phyloP scores from a whole-genome alignment of 2,113 vertebrate species.

The Mus pahari region DNA sequence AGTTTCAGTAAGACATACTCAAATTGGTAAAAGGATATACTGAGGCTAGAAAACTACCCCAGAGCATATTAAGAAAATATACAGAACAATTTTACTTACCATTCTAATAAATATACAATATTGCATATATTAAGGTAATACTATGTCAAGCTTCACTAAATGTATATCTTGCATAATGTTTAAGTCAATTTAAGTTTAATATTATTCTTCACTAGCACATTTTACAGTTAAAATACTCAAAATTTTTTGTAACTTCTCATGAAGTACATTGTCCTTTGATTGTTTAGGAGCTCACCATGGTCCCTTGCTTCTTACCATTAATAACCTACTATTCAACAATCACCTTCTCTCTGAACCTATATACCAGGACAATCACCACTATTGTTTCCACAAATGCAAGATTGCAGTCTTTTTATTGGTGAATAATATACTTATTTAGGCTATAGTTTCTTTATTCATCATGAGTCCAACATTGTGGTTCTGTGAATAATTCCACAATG shows the following conservation, averaged over 20 bases:
- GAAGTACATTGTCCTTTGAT: not conserved
- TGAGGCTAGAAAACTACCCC: not conserved
- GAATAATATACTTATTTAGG: not conserved
- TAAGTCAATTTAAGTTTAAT: not conserved
- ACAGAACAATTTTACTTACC: not conserved
- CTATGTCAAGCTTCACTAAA: not conserved
- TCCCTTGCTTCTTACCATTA: not conserved
- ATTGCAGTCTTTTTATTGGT: not conserved
- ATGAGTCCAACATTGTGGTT: too few relatives aligned
- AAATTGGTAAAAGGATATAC: not conserved
- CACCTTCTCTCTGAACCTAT: not conserved
- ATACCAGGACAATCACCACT: too few relatives aligned
- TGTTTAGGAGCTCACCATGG: too few relatives aligned
- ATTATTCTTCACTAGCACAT: not conserved
- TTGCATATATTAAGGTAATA: not conserved
- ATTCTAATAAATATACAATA: not conserved
- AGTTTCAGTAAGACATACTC: too few relatives aligned
- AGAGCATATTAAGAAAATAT: not conserved
- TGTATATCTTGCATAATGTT: not conserved
- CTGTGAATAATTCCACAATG: not conserved
- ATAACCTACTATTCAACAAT: not conserved
- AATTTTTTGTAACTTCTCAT: not conserved
- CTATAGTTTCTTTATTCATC: not conserved
- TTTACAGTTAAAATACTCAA: not conserved
- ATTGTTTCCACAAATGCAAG: not conserved